Conservation (phyloP, 1,140 invertebrate species). For the Cotesia typhae region DNA sequence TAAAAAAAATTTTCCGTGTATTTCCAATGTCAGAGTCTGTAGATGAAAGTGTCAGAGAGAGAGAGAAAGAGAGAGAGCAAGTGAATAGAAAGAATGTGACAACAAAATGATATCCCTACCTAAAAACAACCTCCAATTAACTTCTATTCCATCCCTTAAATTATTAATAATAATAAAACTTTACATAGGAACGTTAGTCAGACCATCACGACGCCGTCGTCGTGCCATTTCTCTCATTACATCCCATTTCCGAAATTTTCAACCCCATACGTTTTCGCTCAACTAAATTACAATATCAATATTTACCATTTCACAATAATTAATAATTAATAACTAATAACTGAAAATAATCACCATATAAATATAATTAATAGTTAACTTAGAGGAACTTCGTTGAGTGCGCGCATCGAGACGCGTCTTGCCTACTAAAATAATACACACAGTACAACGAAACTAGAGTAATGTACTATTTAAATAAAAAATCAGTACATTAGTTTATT, state of each 20-base stretch:
- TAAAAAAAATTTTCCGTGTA: too few species aligned
- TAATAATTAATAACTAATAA: neutral
- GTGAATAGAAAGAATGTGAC: slow-evolving; percentile 29
- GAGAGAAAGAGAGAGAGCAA: slow-evolving; percentile 43
- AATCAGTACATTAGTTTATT: slow-evolving; percentile 19
- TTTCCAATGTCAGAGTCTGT: neutral
- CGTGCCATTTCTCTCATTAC: slow-evolving; percentile 32
- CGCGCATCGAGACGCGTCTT: slow-evolving; percentile 33
- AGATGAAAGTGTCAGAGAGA: slow-evolving; percentile 31
- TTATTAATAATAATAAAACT: slow-evolving; percentile 61
- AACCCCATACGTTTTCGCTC: neutral
- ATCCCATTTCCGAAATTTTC: neutral
- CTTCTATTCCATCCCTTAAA: slow-evolving; percentile 52
- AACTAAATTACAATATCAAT: slow-evolving; percentile 3
- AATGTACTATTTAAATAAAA: slow-evolving; percentile 10
- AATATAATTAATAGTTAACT: neutral
- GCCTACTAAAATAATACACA: slow-evolving; percentile 35
- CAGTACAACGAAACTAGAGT: slow-evolving; percentile 19
- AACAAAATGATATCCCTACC: slow-evolving; percentile 39
- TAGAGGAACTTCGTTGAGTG: slow-evolving; percentile 40
- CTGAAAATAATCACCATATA: too few species aligned
- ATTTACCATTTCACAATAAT: slow-evolving; percentile 1
- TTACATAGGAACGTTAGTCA: slow-evolving; percentile 67
- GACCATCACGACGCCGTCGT: slow-evolving; percentile 52
- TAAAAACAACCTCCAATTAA: slow-evolving; percentile 43